Percentiles rank a stretch among this genome's conserved stretches.
These are phyloP conservation scores for Apaloderma vittatum DNA, from an alignment of 2,113 vertebrate species.

Conservation along the genomic window DNA sequence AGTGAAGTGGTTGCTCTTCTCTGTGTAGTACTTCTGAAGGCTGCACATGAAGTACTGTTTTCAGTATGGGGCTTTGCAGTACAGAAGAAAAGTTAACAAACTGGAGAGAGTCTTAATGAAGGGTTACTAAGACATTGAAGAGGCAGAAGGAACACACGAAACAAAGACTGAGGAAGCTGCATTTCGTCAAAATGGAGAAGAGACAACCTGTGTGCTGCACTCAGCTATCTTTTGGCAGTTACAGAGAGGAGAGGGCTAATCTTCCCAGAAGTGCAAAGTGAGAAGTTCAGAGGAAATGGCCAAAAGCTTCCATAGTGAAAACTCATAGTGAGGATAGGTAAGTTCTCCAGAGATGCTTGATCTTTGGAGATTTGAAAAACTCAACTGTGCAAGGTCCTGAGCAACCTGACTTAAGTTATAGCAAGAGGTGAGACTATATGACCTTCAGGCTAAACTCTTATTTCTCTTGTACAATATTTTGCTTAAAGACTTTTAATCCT, in stretches of 20 bases:
- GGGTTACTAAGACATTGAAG: neutral
- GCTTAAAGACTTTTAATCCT: neutral
- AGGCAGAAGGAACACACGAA: neutral
- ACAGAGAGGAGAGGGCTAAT: neutral
- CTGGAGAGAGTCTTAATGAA: neutral
- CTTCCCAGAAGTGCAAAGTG: neutral
- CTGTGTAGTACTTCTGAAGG: neutral
- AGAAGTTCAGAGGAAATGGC: neutral
- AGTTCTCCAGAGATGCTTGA: neutral
- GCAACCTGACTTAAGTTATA: neutral
- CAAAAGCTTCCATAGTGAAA: neutral
- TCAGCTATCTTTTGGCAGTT: neutral
- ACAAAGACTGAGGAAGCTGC: neutral
- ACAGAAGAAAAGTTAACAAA: neutral
- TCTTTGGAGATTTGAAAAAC: neutral
- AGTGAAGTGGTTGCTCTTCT: rapidly evolving
- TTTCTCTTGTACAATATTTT: neutral
- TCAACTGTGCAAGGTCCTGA: neutral
- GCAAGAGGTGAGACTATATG: neutral
- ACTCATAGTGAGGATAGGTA: neutral
- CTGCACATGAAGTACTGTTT: neutral
- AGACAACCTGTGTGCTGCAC: neutral
- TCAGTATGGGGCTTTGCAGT: neutral
- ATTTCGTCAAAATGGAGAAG: neutral
- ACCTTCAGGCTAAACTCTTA: neutral